Conservation (phyloP, 2,113 vertebrate species). For the Neolamprologus sp. region DNA sequence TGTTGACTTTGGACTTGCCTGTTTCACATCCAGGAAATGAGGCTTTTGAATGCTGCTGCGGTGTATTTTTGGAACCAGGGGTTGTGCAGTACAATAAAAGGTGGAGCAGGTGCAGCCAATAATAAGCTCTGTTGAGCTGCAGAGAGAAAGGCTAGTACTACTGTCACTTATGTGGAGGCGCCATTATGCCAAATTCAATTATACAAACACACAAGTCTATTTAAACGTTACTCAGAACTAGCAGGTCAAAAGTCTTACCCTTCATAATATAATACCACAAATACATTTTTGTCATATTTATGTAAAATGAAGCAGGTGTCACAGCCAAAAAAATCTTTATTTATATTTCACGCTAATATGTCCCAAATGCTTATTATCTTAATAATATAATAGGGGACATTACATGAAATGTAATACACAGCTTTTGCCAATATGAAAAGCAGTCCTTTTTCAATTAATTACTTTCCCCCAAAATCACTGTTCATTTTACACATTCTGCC, state of each 20-base stretch:
- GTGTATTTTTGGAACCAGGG: constrained; percentile 12
- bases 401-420: neutral
- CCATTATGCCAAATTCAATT: neutral
- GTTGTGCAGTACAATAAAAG: neutral
- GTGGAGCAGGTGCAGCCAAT: neutral
- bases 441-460: neutral
- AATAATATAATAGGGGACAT: neutral
- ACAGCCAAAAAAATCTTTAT: neutral
- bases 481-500: neutral
- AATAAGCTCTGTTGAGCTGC: neutral
- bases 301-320: neutral
- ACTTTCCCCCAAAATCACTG: neutral
- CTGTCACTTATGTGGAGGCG: neutral
- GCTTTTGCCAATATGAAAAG: neutral
- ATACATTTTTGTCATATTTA: neutral
- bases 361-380: neutral
- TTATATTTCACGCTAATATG: neutral
- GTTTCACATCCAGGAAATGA: constrained; percentile 24
- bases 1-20: constrained; percentile 4
- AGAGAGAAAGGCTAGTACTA: neutral
- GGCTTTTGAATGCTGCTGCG: neutral
- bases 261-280: neutral
- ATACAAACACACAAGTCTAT: neutral
- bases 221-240: neutral
- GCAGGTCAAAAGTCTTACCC: neutral